A percentile compares a stretch with the other conserved stretches of the same genome.
Conservation (phyloP, 1,140 invertebrate genomes). For the Holcopasites calliopsidis region DNA sequence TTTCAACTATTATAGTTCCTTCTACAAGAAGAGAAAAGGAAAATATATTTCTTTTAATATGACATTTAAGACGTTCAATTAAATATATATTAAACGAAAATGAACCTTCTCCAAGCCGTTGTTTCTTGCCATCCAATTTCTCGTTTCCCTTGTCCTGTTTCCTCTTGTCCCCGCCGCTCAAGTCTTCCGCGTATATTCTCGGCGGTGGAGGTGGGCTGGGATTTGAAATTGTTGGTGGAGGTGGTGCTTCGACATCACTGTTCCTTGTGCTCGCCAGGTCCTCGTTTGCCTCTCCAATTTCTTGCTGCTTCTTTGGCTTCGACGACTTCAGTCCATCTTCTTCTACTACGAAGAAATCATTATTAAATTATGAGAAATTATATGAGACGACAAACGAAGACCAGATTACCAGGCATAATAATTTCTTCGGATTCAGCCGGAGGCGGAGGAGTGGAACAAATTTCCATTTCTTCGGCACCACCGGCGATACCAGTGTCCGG, state of each 20-base stretch:
- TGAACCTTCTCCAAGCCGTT: conserved; percentile 39
- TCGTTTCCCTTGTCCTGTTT: conserved; percentile 57
- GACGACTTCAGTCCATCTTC: conserved; percentile 38
- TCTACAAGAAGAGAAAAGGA: conserved; percentile 23
- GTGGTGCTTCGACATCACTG: conserved; percentile 51
- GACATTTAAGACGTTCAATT: neutral
- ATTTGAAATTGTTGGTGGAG: conserved; percentile 71
- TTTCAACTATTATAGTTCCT: conserved; percentile 33
- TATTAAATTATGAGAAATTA: neutral
- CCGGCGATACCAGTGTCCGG: conserved; percentile 81
- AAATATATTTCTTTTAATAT: neutral
- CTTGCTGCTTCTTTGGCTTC: conserved; percentile 34
- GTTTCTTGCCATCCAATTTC: conserved; percentile 49
- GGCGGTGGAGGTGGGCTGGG: conserved; percentile 75
- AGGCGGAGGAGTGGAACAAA: conserved; percentile 83
- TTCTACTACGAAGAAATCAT: conserved; percentile 12
- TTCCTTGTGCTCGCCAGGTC: conserved; percentile 5
- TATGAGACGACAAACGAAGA: no score
- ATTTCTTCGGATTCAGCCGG: conserved; percentile 75
- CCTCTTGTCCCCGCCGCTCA: conserved; percentile 68
- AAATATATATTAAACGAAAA: neutral
- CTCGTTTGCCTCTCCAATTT: conserved; percentile 13
- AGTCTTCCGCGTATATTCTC: conserved; percentile 71
- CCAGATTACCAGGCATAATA: conserved; percentile 67
- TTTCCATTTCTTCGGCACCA: conserved; percentile 83